Base-by-base conservation (phyloP, 2,113 vertebrate genomes). In the Daphoenositta chrysoptera region DNA sequence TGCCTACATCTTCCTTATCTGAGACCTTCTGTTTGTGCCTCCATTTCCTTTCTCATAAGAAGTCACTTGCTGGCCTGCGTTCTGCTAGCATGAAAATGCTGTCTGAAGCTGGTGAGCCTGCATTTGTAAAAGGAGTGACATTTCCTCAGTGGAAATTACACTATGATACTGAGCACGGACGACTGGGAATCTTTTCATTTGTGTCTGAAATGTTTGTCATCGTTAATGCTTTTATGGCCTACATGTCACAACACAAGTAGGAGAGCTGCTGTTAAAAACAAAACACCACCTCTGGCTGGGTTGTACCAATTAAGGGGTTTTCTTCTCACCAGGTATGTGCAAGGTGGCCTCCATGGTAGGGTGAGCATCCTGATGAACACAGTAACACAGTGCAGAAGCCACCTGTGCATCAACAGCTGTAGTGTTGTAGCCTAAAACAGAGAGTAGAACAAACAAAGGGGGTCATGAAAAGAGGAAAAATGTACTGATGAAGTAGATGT, bases 11-110 rank as follows among this genome's bases (percentile, higher is more conserved):
- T 87, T 90, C 24, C 44, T 71, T 87, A 35, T 19, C 27, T 24
- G 48, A 69, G 20, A 17, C 71, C 17, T 77, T 23, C 35, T 73
- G 26, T 90, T 88, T 77, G 39, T 77, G 54, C 77, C 90, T 93
- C 35, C 1, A 2, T 69, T 85, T 88, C 40, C 61, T 91, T 72
- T 16, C 70, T 71, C 22, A 1, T 42, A 42, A 77, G 68, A 63
- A 71, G 47, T 63, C 6, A 1, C 47, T 80, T 61, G 26, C 68
- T 85, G 47, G 35, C 30, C 23, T n/a, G 19, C 0, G 0, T 89
- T 83, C 40, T 83, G 71, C 44, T 63, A 50, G 69, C 17, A 7
- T 4, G 48, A 58, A 68, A 64, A 69, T 54, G 27, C 79, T 47
- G 11, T 31, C 40, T n/a, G 92, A 50, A 75, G 42, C 21, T 85